Base-by-base conservation (phyloP, 2,113 vertebrate species). In the Heterotilapia buettikoferi region DNA sequence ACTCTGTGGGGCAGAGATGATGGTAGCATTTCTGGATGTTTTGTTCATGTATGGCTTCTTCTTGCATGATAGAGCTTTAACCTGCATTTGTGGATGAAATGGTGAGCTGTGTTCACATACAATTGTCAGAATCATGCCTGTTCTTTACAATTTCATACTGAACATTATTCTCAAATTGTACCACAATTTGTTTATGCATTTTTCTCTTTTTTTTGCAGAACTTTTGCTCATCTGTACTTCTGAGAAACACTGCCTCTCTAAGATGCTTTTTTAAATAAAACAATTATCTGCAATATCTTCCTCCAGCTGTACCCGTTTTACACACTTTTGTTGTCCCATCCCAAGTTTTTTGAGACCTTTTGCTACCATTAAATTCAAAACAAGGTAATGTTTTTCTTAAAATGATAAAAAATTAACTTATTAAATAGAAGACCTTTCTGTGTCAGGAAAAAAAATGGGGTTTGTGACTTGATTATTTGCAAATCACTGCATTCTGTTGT, bases 81-180 rank as follows among this genome's bases (percentile, higher is more conserved):
- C 59, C 29, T 63, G 16, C 59, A 63, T 63, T 63, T 63, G 59
- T 63, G 59, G 59, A 63, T 7, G 31, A 63, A 33, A 63, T 63
- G 59, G 0, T 63, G 16, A 33, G 16, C 59, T 63, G 31, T 36
- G 59, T 36, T 36, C 18, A 36, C 18, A 0, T 63, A 7, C 59
- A 63, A 7, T 63, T 36, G 18, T 36, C 31, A 63, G 59, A 36
- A 63, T 63, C 3, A 0, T 63, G 2, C 2, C 31, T n/a, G 0
- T 36, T 63, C 0, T 63, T 63, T 63, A 63, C 16, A 11, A 11
- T 63, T 63, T 36, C 59, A 5, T 63, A n/a, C 18, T 63, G 59
- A 63, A 33, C 59, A 63, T 63, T 19, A 33, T 63, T 36, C 16
- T 63, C 29, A 63, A 63, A 19, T 63, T n/a, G 31, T n/a, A 63